Evolutionary conservation across 1,140 invertebrate species (phyloP), one percentile per base, ranked within the genome.

Genomic region (Drosophila miranda): DNA sequence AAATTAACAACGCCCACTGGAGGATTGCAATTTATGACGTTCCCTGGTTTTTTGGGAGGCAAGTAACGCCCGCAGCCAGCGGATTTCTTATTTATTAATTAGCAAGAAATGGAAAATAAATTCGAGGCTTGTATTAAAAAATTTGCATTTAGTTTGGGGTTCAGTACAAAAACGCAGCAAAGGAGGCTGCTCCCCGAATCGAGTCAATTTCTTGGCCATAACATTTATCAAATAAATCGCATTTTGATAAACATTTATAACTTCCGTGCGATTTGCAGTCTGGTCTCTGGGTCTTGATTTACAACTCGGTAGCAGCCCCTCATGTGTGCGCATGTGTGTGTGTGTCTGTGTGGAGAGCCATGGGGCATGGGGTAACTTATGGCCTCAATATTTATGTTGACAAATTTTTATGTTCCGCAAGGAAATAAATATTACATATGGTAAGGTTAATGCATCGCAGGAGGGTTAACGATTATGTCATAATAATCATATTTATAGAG

Each of bases 21-120:
- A 75, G 57, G 73, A 60, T 70, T 80, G 68, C 72, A 86, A 84
- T 84, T 84, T 84, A 84, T 84, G 81, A 64, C 82, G 73, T 62
- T 52, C 45, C 7, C 2, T 30, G 30, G 11, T 30, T 59, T 21
- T 68, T 46, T 41, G 77, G 58, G 42, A 58, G 59, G 28, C 45
- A 45, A 55, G 16, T 30, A 57, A 54, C 50, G 79, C 80, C 67
- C 68, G 53, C 53, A 48, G 55, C 60, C 63, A 81, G 57, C 55
- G 64, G 60, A 63, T 80, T 80, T 81, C 49, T 75, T 84, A 86
- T 84, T 84, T 84, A 84, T 84, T 84, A 84, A 84, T 84, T 87
- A 84, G 81, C 54, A 81, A 70, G 61, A 68, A 68, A 38, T 38
- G 75, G 71, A 72, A 70, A 55, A 87, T 84, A 87, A 84, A 84